Evolutionary conservation across 2,797 vertebrate species (phyloP).

Genomic region (Garrulus glandarius): DNA sequence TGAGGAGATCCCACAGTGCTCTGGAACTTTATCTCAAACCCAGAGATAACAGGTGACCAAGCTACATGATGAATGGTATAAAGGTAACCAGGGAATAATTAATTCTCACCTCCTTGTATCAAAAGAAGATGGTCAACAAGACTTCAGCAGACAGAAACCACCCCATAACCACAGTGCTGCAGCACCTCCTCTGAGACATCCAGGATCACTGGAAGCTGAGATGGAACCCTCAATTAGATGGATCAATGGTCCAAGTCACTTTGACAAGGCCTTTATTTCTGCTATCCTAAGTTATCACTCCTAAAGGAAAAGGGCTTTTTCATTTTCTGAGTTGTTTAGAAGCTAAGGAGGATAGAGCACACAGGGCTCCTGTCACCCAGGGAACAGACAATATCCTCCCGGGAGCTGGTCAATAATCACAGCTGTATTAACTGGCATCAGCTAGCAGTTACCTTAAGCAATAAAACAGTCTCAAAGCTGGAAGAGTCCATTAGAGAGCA

Average conservation of each 20-base stretch:
- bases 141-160: background rate
- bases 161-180: background rate
- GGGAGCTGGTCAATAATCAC: background rate
- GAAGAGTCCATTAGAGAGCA: conserved; percentile 61
- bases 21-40: background rate
- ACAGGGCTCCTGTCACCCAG: background rate
- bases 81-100: background rate
- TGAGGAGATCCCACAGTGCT: background rate
- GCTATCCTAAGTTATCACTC: background rate
- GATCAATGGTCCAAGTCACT: background rate
- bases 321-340: background rate
- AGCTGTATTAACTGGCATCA: conserved; percentile 21
- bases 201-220: background rate
- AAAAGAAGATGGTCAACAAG: background rate
- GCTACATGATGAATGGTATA: background rate
- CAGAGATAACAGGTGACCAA: background rate
- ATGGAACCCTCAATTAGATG: background rate
- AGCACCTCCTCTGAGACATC: background rate
- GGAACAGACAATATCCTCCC: background rate
- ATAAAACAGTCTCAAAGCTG: conserved; percentile 58
- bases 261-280: background rate
- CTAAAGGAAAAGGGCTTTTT: background rate
- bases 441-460: conserved; percentile 35
- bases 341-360: background rate
- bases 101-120: background rate